Conservation (phyloP, 2,797 vertebrate species). For the Hirundo rustica region DNA sequence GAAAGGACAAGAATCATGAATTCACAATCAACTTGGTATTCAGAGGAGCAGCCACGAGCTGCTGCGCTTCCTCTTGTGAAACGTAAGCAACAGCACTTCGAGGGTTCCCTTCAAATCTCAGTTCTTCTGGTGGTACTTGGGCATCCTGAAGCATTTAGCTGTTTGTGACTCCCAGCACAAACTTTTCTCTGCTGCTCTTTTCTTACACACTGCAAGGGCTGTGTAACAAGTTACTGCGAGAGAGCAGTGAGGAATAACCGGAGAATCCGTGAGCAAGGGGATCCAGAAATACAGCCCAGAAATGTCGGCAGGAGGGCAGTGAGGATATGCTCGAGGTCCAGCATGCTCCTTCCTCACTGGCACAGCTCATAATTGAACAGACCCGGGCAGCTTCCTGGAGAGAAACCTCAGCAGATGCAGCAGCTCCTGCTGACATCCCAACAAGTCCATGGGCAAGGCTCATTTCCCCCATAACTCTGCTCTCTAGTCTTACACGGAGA, state of each 20-base stretch:
- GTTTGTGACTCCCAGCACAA: background rate
- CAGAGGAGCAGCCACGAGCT: background rate
- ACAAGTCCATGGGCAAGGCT: background rate
- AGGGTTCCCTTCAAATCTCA: background rate
- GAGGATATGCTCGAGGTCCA: background rate
- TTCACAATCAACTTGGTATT: background rate
- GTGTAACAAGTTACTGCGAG: background rate
- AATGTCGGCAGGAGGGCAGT: background rate
- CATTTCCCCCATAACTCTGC: background rate
- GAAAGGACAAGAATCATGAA: background rate
- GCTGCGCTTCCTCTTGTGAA: background rate
- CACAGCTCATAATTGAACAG: background rate
- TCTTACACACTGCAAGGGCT: background rate
- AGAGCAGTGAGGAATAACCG: background rate
- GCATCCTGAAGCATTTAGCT: background rate
- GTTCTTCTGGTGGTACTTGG: background rate
- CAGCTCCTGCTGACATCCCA: background rate
- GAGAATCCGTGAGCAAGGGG: background rate
- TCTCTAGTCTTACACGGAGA: background rate
- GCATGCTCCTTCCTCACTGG: background rate
- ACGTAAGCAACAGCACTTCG: accelerated
- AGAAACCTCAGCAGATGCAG: background rate
- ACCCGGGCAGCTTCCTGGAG: accelerated
- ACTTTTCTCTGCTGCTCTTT: background rate
- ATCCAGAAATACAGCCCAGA: background rate